Evolutionary conservation across 2,113 vertebrate species (phyloP).

Genomic region (Brachirus orientalis): DNA sequence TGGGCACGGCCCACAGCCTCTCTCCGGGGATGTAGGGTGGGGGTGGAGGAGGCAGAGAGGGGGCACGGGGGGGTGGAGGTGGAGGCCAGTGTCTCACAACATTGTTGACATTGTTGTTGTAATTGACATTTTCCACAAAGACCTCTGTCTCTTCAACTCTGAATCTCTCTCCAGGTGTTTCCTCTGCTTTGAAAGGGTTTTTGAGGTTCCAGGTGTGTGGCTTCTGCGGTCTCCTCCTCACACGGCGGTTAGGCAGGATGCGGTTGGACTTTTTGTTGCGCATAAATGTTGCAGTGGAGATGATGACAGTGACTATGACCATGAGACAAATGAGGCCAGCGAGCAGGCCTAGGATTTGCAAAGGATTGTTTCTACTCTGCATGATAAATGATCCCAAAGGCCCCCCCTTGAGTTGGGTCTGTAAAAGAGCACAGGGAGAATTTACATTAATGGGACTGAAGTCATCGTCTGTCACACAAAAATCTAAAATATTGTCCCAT

Average conservation of each 20-base stretch:
- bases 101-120: constrained; percentile 83
- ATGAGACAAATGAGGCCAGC: constrained; percentile 87
- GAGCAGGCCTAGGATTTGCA: constrained; percentile 92
- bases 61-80: constrained; percentile 35
- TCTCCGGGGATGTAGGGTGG: constrained; percentile 29
- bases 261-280: constrained; percentile 96
- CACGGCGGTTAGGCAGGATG: constrained; percentile 86
- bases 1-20: constrained; percentile 81
- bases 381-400: constrained; percentile 94
- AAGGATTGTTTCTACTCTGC: constrained; percentile 93
- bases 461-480: constrained; percentile 63
- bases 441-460: constrained; percentile 84
- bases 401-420: constrained; percentile 90
- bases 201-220: constrained; percentile 75
- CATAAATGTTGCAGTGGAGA: constrained; percentile 95
- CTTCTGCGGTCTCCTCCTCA: constrained; percentile 81
- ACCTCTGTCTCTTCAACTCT: constrained; percentile 63
- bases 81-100: constrained; percentile 57
- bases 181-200: constrained; percentile 84
- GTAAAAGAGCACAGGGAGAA: constrained; percentile 95
- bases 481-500: constrained; percentile 8
- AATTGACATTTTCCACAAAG: constrained; percentile 81
- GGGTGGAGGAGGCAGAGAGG: constrained; percentile 78
- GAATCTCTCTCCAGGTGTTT: constrained; percentile 79
- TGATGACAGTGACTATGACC: constrained; percentile 90